Evolutionary conservation across 2,113 vertebrate species (phyloP).

Genomic region (Monarcha castaneiventris): DNA sequence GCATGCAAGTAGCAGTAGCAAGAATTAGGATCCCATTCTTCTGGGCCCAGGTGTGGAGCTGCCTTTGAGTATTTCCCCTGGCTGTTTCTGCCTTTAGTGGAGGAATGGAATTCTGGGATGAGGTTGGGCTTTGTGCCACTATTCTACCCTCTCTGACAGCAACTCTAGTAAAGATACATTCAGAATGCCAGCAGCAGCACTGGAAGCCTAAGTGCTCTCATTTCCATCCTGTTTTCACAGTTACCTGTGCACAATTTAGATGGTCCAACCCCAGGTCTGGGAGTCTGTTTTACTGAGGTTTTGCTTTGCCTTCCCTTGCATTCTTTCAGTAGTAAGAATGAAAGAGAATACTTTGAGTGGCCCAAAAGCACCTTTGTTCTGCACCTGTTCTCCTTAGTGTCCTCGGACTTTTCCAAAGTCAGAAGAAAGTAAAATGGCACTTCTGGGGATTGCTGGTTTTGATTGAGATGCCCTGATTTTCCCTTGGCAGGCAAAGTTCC

Average conservation of each 20-base stretch:
- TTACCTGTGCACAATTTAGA: neutral
- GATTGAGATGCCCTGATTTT: neutral
- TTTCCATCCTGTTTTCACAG: neutral
- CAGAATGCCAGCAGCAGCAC: neutral
- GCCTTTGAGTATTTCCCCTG: neutral
- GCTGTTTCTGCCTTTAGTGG: neutral
- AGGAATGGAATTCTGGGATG: neutral
- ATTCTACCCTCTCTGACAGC: neutral
- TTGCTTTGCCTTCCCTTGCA: neutral
- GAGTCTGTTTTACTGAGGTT: neutral
- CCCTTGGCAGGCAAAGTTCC: neutral
- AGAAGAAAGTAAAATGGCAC: neutral
- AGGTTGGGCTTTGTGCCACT: neutral
- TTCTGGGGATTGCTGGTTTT: neutral
- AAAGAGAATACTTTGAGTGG: neutral
- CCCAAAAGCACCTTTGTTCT: neutral
- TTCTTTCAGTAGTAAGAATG: neutral
- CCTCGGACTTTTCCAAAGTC: neutral
- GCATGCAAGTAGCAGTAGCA: neutral
- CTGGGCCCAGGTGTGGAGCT: neutral
- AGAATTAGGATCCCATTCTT: neutral
- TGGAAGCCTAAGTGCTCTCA: neutral
- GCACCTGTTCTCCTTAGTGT: neutral
- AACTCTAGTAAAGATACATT: neutral
- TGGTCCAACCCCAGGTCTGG: neutral